Evolutionary conservation across 2,113 vertebrate genomes (phyloP).

Genomic region (Cephalopterus ornatus): DNA sequence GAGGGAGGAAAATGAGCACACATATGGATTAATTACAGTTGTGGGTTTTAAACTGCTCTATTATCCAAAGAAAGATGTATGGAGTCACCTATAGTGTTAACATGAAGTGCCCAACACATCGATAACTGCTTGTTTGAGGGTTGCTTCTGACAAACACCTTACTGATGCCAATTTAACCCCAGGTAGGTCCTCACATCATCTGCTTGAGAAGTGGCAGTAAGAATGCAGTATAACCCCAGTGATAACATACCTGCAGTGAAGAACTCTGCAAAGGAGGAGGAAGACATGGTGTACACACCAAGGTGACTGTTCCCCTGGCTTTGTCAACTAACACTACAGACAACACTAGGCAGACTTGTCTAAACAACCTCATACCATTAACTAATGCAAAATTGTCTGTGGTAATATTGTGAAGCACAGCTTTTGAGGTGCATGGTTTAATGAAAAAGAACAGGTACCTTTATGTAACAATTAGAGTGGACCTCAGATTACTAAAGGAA

Average conservation of each 20-base stretch:
- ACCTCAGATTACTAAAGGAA: background rate
- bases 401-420: background rate
- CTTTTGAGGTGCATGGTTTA: background rate
- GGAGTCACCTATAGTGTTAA: background rate
- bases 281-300: accelerated
- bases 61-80: background rate
- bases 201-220: background rate
- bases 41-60: background rate
- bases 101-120: accelerated
- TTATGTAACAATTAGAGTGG: background rate
- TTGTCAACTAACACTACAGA: background rate
- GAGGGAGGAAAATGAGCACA: background rate
- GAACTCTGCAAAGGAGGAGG: background rate
- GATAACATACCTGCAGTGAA: background rate
- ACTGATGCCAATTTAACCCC: accelerated
- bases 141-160: background rate
- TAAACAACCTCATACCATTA: background rate
- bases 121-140: background rate
- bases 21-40: background rate
- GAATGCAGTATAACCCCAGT: background rate
- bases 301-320: background rate
- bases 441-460: background rate
- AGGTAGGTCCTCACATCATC: background rate
- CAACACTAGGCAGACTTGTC: too few relatives aligned
- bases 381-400: background rate